Base-by-base conservation (phyloP, 2,888 invertebrate species). In the Blastobasis lacticolella region DNA sequence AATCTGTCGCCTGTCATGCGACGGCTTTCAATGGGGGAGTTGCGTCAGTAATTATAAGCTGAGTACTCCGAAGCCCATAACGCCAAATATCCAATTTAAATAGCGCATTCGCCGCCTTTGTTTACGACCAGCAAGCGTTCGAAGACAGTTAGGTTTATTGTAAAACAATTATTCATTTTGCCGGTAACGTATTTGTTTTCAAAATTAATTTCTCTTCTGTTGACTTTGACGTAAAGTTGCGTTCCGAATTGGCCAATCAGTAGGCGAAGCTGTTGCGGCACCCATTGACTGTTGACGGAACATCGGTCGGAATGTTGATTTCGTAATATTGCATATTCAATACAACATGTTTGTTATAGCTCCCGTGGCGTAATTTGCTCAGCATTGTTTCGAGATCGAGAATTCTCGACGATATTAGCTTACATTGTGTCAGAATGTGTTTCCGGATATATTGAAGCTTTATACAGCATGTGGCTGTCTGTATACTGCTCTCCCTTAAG, bases 401-500 rank as follows among this genome's bases (percentile, higher is more conserved):
- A 23, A 23, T 23, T 23, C 23, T 23, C 23, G 23, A 23, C 23
- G 23, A 23, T 23, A 23, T 23, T 23, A 23, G 23, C 23, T 23
- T 23, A 23, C 23, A 23, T 23, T 23, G 1, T 23, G 23, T 23
- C 23, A 23, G 23, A 23, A 23, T 23, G 23, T 23, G 23, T 23
- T 23, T 23, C 23, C 23, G 3, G 23, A 23, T 23, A 23, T 23
- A 23, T 23, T 23, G 1, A 23, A 23, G 23, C 23, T 23, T 23
- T 23, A 23, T 23, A 23, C 23, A 23, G 23, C 23, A 23, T 23
- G 23, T 23, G 23, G 23, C 23, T 23, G 41, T 36, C 38, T 38
- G 41, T 36, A 49, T 46, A 54, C 38, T 66, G 67, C 70, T 69
- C 66, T 75, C 67, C 64, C 69, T 73, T 76, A 80, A 86, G 86